phyloP scores from a whole-genome alignment of 92 coral and sea anemone genomes.

The Montipora capitata region DNA sequence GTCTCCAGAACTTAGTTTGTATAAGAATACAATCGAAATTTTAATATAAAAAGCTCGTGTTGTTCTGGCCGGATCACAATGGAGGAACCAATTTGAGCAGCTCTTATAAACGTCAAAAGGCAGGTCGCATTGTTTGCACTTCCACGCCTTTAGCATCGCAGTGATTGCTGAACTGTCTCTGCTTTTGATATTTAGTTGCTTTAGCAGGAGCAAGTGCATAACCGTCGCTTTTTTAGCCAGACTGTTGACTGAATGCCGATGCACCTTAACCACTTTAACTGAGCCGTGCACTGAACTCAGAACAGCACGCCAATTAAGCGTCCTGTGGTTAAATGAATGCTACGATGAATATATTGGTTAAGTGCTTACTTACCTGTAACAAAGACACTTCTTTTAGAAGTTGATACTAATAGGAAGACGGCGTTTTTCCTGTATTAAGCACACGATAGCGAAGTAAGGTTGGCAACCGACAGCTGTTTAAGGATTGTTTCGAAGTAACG shows the following conservation, averaged over 20 bases:
- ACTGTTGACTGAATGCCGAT: not conserved
- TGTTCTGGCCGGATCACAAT: not conserved
- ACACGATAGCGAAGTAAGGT: not conserved
- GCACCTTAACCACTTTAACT: too few relatives aligned
- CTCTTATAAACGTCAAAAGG: not conserved
- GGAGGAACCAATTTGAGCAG: not conserved
- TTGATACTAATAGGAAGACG: not conserved
- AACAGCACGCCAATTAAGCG: constrained; percentile 8
- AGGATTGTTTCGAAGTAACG: not conserved
- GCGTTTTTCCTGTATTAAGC: not conserved
- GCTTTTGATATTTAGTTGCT: not conserved
- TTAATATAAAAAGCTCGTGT: not conserved
- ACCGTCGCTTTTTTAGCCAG: not conserved
- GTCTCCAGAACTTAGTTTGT: not conserved
- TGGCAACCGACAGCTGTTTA: not conserved
- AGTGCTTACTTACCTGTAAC: constrained; percentile 41
- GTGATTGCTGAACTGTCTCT: not conserved
- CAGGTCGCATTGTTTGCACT: not conserved
- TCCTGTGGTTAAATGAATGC: constrained; percentile 2
- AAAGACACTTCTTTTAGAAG: constrained; percentile 21
- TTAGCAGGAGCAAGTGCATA: not conserved
- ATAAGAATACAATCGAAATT: not conserved
- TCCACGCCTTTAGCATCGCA: not conserved
- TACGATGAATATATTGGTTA: not conserved
- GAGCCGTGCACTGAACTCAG: not conserved